Evolutionary conservation across 2,888 invertebrate species (phyloP).

Genomic region (Ophion costatus): DNA sequence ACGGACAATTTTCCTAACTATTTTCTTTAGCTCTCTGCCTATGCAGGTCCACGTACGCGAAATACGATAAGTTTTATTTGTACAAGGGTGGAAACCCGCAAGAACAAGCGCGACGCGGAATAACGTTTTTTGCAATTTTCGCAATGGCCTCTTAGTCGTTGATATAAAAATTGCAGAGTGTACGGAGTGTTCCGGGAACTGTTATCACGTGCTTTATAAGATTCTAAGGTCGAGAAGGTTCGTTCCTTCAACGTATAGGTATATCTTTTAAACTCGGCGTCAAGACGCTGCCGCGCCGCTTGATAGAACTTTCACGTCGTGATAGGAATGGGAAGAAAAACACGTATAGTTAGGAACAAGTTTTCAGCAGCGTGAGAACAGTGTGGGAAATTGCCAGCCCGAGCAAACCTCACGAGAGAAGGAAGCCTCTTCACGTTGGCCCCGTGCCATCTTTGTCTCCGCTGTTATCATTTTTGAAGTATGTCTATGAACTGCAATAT

Average conservation of each 20-base stretch:
- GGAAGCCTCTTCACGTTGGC: slow-evolving; percentile 49
- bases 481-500: slow-evolving; percentile 1
- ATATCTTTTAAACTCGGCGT: not conserved
- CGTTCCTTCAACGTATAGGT: not conserved
- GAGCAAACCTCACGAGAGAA: slow-evolving; percentile 21
- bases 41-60: not conserved
- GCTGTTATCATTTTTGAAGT: slow-evolving; percentile 24
- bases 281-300: not conserved
- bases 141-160: slow-evolving; percentile 25
- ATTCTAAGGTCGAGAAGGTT: slow-evolving; percentile 55
- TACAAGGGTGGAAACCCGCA: not conserved
- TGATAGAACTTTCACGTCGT: slow-evolving; percentile 21
- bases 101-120: slow-evolving; percentile 9
- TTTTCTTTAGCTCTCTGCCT: not conserved
- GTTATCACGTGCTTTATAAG: slow-evolving; percentile 57
- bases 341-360: slow-evolving; percentile 57
- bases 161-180: slow-evolving; percentile 47
- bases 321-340: slow-evolving; percentile 46
- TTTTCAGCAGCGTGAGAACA: slow-evolving; percentile 39
- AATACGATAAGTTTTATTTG: slow-evolving; percentile 6
- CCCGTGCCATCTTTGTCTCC: slow-evolving; percentile 41
- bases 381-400: slow-evolving; percentile 49
- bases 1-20: slow-evolving; percentile 26
- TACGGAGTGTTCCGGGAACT: slow-evolving; percentile 46
- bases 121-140: slow-evolving; percentile 20